Percentiles rank a stretch among this genome's conserved stretches.
phyloP scores from a whole-genome alignment of 2,888 invertebrate species.

The Drosophila parthenogenetica region DNA sequence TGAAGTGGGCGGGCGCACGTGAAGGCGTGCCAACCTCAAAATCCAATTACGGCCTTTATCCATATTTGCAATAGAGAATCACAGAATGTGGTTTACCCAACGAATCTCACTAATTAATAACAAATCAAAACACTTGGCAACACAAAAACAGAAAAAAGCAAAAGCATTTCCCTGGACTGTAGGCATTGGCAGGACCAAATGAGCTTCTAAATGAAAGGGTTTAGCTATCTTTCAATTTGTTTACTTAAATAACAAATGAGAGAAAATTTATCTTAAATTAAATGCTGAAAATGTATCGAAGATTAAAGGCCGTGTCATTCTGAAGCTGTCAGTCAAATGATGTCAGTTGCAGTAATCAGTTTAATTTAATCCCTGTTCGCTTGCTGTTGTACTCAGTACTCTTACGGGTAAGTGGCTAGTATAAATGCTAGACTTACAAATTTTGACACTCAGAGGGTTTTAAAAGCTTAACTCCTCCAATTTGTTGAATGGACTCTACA shows the following conservation, averaged over 20 bases:
- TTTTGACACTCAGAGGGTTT: too few relatives aligned
- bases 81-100: constrained; percentile 8
- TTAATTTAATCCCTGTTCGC: too few relatives aligned
- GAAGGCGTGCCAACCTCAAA: constrained; percentile 45
- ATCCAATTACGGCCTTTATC: constrained; percentile 51
- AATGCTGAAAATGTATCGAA: neutral
- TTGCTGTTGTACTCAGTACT: too few relatives aligned
- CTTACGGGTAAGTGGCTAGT: too few relatives aligned
- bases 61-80: constrained; percentile 28
- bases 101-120: constrained; percentile 47
- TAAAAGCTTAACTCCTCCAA: too few relatives aligned
- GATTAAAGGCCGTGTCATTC: neutral
- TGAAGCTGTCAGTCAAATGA: neutral
- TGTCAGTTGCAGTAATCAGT: neutral
- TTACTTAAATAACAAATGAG: neutral
- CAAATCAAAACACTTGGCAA: constrained; percentile 39
- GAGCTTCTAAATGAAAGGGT: neutral
- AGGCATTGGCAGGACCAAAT: neutral
- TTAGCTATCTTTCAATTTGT: neutral
- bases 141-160: neutral
- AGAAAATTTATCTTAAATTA: neutral
- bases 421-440: too few relatives aligned
- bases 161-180: neutral
- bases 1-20: neutral
- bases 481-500: neutral